phyloP scores from a whole-genome alignment of 2,113 vertebrate genomes.

The Otis tarda region DNA sequence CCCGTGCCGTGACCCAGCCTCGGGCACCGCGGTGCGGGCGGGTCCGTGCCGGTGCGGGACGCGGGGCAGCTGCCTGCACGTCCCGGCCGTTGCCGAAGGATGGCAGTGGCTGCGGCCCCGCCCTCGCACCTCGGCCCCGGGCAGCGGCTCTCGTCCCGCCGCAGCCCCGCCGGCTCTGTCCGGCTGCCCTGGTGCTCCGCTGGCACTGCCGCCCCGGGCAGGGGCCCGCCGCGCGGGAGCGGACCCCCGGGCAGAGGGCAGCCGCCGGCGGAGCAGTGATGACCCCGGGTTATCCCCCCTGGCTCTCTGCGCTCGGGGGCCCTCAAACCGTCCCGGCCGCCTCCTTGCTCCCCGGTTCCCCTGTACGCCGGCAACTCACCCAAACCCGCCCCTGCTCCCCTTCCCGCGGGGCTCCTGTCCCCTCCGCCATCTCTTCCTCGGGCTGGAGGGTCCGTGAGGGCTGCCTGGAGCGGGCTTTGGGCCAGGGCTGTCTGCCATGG shows the following conservation, averaged over 20 bases:
- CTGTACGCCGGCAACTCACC: no score
- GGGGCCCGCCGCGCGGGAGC: neutral
- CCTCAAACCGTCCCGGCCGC: fast-evolving
- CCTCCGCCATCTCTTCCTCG: neutral
- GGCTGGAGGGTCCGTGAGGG: neutral
- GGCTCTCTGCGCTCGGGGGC: no score
- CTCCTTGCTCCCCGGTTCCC: neutral
- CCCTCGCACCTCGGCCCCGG: neutral
- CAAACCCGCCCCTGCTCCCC: fast-evolving
- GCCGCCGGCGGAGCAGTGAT: neutral
- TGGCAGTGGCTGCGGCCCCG: neutral
- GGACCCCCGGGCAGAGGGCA: neutral
- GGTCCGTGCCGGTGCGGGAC: neutral
- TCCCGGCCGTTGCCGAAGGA: no score
- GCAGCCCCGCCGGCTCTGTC: no score
- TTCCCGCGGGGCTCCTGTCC: fast-evolving
- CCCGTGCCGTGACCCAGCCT: no score
- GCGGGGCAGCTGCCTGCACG: no score
- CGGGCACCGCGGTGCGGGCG: no score
- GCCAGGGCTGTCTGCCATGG: neutral
- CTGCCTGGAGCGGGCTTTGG: neutral
- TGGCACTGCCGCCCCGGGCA: no score
- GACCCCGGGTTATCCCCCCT: neutral
- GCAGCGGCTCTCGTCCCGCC: neutral
- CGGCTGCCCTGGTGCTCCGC: neutral